Evolutionary conservation across 1,140 invertebrate species (phyloP).

Genomic region (Drosophila suzukii): DNA sequence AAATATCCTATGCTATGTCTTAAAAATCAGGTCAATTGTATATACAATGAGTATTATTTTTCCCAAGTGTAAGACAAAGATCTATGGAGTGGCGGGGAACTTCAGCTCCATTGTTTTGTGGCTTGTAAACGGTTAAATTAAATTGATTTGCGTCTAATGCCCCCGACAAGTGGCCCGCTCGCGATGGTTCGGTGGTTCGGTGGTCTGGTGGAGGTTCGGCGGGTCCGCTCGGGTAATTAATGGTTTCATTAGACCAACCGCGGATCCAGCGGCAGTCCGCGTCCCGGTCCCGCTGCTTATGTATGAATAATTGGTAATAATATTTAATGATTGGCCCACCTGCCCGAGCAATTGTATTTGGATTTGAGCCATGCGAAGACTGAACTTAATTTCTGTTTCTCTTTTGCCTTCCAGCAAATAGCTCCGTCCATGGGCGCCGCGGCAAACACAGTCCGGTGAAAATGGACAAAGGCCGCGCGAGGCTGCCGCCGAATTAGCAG

Average conservation of each 20-base stretch:
- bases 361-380: slow-evolving; percentile 20
- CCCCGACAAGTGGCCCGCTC: slow-evolving; percentile 76
- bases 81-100: slow-evolving; percentile 39
- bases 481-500: slow-evolving; percentile 78
- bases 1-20: no score
- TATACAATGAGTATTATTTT: background rate
- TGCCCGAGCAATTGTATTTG: slow-evolving; percentile 71
- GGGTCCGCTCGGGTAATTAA: slow-evolving; percentile 65
- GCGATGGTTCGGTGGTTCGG: slow-evolving; percentile 42
- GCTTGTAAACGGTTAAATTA: slow-evolving; percentile 83
- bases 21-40: background rate
- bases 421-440: slow-evolving; percentile 72
- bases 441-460: slow-evolving; percentile 62
- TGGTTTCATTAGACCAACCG: slow-evolving; percentile 80
- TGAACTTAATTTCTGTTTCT: slow-evolving; percentile 31
- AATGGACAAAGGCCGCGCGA: slow-evolving; percentile 78
- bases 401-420: slow-evolving; percentile 20
- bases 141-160: slow-evolving; percentile 83
- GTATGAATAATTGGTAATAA: slow-evolving; percentile 84
- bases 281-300: slow-evolving; percentile 69
- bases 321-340: slow-evolving; percentile 81
- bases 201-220: slow-evolving; percentile 6
- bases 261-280: slow-evolving; percentile 58
- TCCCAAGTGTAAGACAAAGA: slow-evolving; percentile 34
- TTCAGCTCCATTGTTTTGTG: slow-evolving; percentile 57